Base-by-base conservation (phyloP, 2,888 invertebrate genomes). In the Homarus gammarus region DNA sequence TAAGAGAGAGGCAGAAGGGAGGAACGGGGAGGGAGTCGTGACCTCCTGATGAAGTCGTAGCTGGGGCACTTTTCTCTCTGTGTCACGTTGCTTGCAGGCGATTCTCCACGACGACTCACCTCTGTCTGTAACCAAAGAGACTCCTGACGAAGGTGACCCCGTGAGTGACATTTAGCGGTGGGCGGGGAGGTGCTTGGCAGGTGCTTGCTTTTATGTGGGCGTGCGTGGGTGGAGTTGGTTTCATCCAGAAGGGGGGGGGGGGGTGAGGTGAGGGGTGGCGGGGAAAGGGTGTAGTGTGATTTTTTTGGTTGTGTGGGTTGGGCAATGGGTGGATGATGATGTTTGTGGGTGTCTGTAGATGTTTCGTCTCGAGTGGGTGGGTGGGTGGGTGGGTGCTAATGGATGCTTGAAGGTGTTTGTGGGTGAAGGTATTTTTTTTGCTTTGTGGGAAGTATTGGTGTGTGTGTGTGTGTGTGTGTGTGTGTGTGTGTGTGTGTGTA, bases 71-170 rank as follows among this genome's bases (percentile, higher is more conserved):
- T 44, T 56, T 36, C 78, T 78, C 78, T 31, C 40, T 49, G 31
- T 78, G 40, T 78, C 78, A 78, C 78, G 78, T 51, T 78, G 56
- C 56, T 56, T 27, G 31, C 78, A 12, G 36, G 78, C 51, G 78
- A 78, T 78, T 51, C 51, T 56, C 78, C 78, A 78, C 78, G 78
- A 78, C 78, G 51, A 15, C 31, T 33, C 51, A 51, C 33, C 51
- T 78, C 78, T 51, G 78, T 51, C 56, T 51, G 78, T 36, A 78
- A 78, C 78, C 78, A 78, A 77, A 78, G 78, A 78, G 51, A 33
- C 56, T 12, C 51, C 78, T 56, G 51, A 78, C 78, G 51, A 56
- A 51, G 51, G 22, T 78, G 78, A 78, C 78, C 78, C 78, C 78
- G 22, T 8, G 2, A 22, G 5, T 56, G 56, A 22, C 18, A 22